Conservation (phyloP, 1,140 invertebrate genomes). For the Lysiphlebus fabarum region DNA sequence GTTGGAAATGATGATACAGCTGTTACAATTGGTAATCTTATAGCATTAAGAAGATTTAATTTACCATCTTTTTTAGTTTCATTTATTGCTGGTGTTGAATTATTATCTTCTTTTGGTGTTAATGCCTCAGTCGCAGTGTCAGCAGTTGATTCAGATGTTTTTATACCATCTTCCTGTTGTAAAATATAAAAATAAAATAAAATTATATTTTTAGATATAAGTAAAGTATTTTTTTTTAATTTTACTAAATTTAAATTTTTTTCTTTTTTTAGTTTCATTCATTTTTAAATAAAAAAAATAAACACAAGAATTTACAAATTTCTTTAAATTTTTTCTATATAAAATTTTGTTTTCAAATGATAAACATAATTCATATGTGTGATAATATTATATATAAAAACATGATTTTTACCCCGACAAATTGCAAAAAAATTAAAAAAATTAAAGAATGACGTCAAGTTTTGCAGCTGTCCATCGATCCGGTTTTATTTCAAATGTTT, state of each 20-base stretch:
- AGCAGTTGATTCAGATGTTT: constrained; percentile 38
- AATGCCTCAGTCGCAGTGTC: constrained; percentile 31
- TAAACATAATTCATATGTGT: no score
- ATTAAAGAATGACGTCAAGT: constrained; percentile 35
- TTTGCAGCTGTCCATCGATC: constrained; percentile 38
- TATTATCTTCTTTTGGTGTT: constrained; percentile 53
- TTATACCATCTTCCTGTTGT: constrained; percentile 50
- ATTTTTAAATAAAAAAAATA: no score
- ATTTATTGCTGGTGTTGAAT: constrained; percentile 51
- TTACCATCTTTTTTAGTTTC: constrained; percentile 50
- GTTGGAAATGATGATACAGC: constrained; percentile 37
- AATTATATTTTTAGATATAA: constrained; percentile 2
- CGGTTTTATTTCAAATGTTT: neutral
- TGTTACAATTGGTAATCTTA: constrained; percentile 63
- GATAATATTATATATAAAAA: constrained; percentile 11
- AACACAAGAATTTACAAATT: no score
- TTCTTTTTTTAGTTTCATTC: no score
- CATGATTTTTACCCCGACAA: neutral
- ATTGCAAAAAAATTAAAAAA: neutral
- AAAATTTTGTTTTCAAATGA: no score
- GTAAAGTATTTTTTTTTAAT: no score
- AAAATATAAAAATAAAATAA: constrained; percentile 11
- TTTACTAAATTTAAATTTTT: no score
- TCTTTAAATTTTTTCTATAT: no score
- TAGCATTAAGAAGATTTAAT: constrained; percentile 59